Evolutionary conservation across 2,797 vertebrate species (phyloP).

Genomic region (Crocidura indochinensis): DNA sequence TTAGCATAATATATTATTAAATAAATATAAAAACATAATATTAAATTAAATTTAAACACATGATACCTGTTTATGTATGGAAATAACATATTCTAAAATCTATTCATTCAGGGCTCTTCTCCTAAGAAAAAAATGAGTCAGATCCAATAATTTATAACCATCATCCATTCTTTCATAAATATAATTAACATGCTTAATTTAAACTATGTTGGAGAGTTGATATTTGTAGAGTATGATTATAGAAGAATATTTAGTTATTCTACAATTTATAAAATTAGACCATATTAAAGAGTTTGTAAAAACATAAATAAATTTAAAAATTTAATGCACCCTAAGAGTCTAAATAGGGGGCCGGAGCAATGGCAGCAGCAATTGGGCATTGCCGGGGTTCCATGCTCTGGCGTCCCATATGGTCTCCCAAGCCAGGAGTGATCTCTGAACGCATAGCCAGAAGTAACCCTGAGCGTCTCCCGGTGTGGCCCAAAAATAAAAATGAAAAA

Average conservation of each 20-base stretch:
- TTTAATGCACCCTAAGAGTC: constrained; percentile 56
- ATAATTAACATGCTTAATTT: constrained; percentile 83
- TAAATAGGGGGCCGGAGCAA: no score
- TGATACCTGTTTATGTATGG: constrained; percentile 66
- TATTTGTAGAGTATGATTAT: constrained; percentile 83
- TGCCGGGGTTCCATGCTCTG: no score
- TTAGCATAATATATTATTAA: constrained; percentile 43
- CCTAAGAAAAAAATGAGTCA: constrained; percentile 82
- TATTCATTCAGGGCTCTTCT: constrained; percentile 69
- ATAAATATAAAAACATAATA: constrained; percentile 50
- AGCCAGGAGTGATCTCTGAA: no score
- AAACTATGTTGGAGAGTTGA: constrained; percentile 81
- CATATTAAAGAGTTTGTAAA: constrained; percentile 69
- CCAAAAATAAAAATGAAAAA: no score
- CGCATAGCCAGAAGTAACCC: no score
- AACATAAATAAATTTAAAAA: constrained; percentile 74
- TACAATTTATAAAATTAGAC: constrained; percentile 68
- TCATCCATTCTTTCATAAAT: constrained; percentile 83
- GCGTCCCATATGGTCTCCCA: no score
- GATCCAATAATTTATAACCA: constrained; percentile 84
- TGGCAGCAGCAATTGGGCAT: no score
- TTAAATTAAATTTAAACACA: constrained; percentile 56
- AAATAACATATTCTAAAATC: constrained; percentile 77
- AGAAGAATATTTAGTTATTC: constrained; percentile 69
- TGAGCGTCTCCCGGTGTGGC: no score